phyloP scores from a whole-genome alignment of 2,888 invertebrate species.

The Oegoconia quadripuncta region DNA sequence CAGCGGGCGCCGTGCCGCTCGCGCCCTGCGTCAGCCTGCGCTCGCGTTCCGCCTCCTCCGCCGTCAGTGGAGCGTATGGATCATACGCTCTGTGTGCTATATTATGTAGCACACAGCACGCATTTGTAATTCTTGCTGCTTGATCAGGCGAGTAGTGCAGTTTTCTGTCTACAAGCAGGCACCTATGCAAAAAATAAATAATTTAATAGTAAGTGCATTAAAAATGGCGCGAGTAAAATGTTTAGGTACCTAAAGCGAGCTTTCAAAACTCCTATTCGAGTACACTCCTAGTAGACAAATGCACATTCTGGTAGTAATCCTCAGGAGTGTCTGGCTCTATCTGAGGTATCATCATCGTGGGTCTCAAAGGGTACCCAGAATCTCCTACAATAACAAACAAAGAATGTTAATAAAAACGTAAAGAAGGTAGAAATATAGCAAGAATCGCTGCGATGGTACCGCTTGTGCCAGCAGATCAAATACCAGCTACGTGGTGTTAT shows the following conservation, averaged over 20 bases:
- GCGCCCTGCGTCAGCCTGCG: background rate
- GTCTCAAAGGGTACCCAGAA: constrained; percentile 7
- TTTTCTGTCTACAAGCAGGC: constrained; percentile 1
- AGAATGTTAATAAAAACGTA: no score
- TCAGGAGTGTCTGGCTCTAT: constrained; percentile 1
- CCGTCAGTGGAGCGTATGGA: constrained; percentile 1
- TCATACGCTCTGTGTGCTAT: constrained; percentile 1
- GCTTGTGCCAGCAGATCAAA: no score
- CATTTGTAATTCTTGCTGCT: constrained; percentile 5
- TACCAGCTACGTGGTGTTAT: no score
- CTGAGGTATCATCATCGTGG: constrained; percentile 7
- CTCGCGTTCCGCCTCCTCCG: background rate
- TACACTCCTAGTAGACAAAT: constrained; percentile 5
- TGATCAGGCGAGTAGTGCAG: constrained; percentile 2
- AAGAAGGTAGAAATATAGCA: no score
- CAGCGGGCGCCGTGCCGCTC: background rate
- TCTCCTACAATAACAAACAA: no score
- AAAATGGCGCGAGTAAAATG: no score
- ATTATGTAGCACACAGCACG: constrained; percentile 7
- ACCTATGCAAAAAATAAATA: no score
- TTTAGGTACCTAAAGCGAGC: no score
- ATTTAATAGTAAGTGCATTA: no score
- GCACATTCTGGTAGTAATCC: background rate
- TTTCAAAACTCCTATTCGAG: constrained; percentile 14
- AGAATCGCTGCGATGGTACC: no score